Evolutionary conservation across 2,888 invertebrate species (phyloP), one percentile per base, ranked within the genome.

Genomic region (Drosophila mulleri): DNA sequence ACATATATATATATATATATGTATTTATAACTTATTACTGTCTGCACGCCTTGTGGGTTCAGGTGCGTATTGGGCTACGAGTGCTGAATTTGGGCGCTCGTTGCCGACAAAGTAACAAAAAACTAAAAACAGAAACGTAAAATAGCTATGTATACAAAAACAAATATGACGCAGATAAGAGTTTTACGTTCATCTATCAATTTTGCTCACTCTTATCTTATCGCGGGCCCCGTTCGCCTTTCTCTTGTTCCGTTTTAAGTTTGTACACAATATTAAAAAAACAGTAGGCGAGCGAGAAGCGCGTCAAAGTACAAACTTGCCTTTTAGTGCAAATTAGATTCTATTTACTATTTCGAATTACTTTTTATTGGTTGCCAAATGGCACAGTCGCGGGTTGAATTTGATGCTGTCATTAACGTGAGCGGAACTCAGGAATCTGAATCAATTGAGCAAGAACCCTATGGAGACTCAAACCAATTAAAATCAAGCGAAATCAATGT

Each of bases 151-250:
- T n/a, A n/a, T 3, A 47, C 9, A 5, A 29, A 53, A 57, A 5
- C 59, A 56, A 39, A 61, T 73, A 66, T 58, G 73, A 48, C 65
- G 71, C 72, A 73, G 67, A 72, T 75, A 47, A 57, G 37, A 26
- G 12, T 37, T 58, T 67, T 67, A 63, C 56, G 63, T 23, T 48
- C 44, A 56, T 45, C 58, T 65, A 50, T 42, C 37, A 52, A 32
- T 60, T 69, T 67, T 47, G 39, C 32, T 39, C 50, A 20, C 23
- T 66, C 84, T 85, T 84, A 84, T 84, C 84, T 84, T 82, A 84
- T 84, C 84, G 57, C 67, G 26, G 29, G 29, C 58, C 60, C 39
- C 47, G 62, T 65, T 63, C 54, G 54, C 59, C 14, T 52, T 61
- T 75, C 54, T 85, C 69, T 76, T 53, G 70, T 75, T 80, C 76